These are phyloP conservation scores for Drosophila nebulosa DNA, from an alignment of 1,140 invertebrate species.

Conservation along the genomic window DNA sequence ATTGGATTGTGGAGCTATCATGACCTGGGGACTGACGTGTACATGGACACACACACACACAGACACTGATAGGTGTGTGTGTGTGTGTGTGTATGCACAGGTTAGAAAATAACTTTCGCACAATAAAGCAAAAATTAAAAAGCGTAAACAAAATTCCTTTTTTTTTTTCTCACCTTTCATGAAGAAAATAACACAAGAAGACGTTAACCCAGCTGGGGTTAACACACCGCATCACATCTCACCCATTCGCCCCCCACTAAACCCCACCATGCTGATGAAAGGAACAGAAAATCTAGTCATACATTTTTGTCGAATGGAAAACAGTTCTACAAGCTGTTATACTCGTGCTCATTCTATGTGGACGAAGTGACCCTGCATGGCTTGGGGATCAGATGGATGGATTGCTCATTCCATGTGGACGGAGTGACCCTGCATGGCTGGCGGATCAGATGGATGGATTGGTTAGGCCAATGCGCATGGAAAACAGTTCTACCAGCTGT, in stretches of 20 bases:
- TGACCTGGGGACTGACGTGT: constrained; percentile 15
- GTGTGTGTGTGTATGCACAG: background rate
- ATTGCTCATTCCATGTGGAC: too few relatives aligned
- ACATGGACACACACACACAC: background rate
- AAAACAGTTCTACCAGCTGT: too few relatives aligned
- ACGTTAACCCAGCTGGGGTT: background rate
- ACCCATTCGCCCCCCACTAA: background rate
- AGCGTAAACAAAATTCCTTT: constrained; percentile 69
- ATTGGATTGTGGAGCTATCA: background rate
- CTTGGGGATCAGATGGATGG: too few relatives aligned
- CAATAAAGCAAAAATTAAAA: constrained; percentile 80
- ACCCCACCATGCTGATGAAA: background rate
- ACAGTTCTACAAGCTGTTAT: too few relatives aligned
- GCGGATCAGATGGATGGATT: too few relatives aligned
- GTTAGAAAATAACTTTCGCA: constrained; percentile 64
- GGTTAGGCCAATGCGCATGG: too few relatives aligned
- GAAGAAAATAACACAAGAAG: background rate
- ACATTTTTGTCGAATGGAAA: too few relatives aligned
- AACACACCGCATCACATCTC: too few relatives aligned
- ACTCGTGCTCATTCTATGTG: too few relatives aligned
- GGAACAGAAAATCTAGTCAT: background rate
- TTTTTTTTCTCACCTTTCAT: constrained; percentile 8
- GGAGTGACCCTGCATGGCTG: too few relatives aligned
- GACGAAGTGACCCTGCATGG: too few relatives aligned
- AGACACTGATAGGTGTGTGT: background rate